phyloP scores from a whole-genome alignment of 1,140 invertebrate species.

The Mamestra configurata region DNA sequence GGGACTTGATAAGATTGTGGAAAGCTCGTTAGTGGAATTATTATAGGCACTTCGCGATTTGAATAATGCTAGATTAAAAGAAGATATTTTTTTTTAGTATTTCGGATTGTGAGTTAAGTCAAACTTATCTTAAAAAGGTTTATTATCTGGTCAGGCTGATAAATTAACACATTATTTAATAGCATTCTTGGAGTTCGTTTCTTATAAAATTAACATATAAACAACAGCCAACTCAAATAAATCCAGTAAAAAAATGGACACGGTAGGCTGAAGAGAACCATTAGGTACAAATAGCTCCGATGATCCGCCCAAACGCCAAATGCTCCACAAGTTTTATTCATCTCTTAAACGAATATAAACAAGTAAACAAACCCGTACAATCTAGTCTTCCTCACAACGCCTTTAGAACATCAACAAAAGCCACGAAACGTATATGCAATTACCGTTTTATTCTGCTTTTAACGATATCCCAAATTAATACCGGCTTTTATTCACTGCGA shows the following conservation, averaged over 20 bases:
- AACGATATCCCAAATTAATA: slow-evolving; percentile 52
- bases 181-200: no score
- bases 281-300: background rate
- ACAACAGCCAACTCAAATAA: background rate
- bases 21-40: background rate
- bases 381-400: background rate
- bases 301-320: background rate
- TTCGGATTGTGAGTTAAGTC: no score
- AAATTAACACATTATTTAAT: no score
- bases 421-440: slow-evolving; percentile 41
- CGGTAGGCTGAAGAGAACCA: no score
- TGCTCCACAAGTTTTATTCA: background rate
- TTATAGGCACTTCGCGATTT: background rate
- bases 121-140: no score
- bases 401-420: slow-evolving; percentile 28
- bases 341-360: background rate
- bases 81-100: no score
- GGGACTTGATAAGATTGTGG: slow-evolving; percentile 10
- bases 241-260: no score
- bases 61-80: no score
- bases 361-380: background rate
- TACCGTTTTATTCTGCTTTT: slow-evolving; percentile 51
- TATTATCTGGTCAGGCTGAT: no score
- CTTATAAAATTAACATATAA: no score
- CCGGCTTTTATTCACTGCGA: slow-evolving; percentile 30